Evolutionary conservation across 1,140 invertebrate species (phyloP), one percentile per base, ranked within the genome.

Genomic region (Zaprionus capensis): DNA sequence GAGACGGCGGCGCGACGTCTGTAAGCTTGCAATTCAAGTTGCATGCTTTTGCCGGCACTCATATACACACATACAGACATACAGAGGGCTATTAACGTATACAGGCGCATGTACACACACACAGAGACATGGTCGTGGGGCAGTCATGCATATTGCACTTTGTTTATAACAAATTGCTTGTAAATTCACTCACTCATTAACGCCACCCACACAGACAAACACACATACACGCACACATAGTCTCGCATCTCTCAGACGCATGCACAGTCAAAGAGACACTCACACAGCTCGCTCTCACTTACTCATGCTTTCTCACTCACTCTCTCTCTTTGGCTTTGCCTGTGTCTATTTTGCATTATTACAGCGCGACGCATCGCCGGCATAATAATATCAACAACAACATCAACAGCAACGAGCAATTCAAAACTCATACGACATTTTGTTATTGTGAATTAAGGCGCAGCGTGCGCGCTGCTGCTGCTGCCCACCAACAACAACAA

Each of bases 91-190:
- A 51, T 51, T 51, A 24, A 51, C 20, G 46, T 9, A 26, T 38
- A 46, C 31, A 56, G 12, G n/a, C 14, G 28, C 59, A 57, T 3
- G 20, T 9, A 38, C 61, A 59, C 26, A 41, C 36, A 38, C 26
- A 38, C 15, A 38, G 9, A 41, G 11, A 53, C 22, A 62, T 38
- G 24, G 24, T 31, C 11, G 58, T 41, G 14, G 26, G 20, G 49
- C 66, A 75, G 58, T 74, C 66, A 70, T 57, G 58, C 67, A 70
- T 46, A 76, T 44, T 71, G 74, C 75, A 77, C 58, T 77, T 80
- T 80, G 78, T 80, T 80, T 80, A 80, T 80, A 73, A 80, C 78
- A 72, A 80, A 76, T 80, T 76, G 68, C 68, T 76, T 76, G 58
- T 72, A 67, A 63, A 68, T 69, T 67, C 26, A 55, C 22, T 59